Percentiles rank a stretch among this genome's conserved stretches.
phyloP scores from a whole-genome alignment of 1,140 invertebrate species.

The Macrostomum lignano region DNA sequence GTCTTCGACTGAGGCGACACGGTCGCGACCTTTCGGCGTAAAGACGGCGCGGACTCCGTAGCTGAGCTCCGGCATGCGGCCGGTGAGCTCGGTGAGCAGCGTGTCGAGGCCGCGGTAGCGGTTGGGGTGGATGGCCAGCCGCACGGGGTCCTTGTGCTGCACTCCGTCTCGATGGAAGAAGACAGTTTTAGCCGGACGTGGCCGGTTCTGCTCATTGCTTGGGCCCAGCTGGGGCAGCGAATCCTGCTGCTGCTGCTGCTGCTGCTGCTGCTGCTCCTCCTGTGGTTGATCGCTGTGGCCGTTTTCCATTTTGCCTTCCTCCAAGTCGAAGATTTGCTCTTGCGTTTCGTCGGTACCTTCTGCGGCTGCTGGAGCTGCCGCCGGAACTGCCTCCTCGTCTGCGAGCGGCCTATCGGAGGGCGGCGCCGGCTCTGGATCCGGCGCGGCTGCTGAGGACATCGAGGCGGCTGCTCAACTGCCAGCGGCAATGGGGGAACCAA shows the following conservation, averaged over 20 bases:
- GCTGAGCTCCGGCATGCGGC: conserved; percentile 10
- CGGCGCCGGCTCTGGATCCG: no score
- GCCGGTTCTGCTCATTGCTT: conserved; percentile 20
- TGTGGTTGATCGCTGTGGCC: conserved; percentile 26
- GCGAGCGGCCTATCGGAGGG: no score
- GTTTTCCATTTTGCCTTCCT: no score
- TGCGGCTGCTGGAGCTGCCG: no score
- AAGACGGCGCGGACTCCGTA: conserved; percentile 20
- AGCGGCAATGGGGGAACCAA: no score
- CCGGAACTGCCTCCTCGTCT: no score
- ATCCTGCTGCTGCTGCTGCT: conserved; percentile 12
- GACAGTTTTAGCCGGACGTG: conserved; percentile 8
- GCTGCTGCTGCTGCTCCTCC: conserved; percentile 4
- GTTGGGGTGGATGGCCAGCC: conserved; percentile 11
- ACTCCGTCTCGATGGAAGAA: conserved; percentile 2
- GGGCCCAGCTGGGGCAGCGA: no score
- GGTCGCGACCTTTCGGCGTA: conserved; percentile 14
- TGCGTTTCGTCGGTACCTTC: no score
- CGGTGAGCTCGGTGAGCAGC: conserved; percentile 13
- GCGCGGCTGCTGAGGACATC: no score
- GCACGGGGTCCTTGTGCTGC: neutral
- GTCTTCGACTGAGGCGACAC: conserved; percentile 11
- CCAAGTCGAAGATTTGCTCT: no score
- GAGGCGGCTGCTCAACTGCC: no score
- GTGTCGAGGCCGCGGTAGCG: conserved; percentile 13